A percentile compares a stretch with the other conserved stretches of the same genome.
Evolutionary conservation across 92 coral and sea anemone genomes (phyloP).

Genomic region (Isaurus tuberculatus): DNA sequence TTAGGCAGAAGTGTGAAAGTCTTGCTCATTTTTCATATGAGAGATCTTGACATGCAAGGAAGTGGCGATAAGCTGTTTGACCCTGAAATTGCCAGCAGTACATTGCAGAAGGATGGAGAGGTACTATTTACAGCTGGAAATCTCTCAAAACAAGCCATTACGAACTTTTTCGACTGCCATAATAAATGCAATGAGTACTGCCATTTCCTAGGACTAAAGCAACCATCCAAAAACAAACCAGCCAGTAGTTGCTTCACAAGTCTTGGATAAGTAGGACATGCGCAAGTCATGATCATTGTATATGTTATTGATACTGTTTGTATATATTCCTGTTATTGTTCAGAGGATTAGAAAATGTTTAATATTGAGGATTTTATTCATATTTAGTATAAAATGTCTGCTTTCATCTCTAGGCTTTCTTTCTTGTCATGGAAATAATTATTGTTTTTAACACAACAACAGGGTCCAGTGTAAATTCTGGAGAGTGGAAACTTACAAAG

Average conservation of each 20-base stretch:
- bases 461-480: no score
- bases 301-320: no score
- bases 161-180: not conserved
- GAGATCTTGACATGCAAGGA: slow-evolving; percentile 30
- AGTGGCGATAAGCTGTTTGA: slow-evolving; percentile 35
- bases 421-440: no score
- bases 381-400: no score
- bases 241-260: not conserved
- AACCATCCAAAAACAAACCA: no score
- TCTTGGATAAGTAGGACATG: slow-evolving; percentile 42
- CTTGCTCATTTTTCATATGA: slow-evolving; percentile 31
- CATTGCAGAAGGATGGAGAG: slow-evolving; percentile 23
- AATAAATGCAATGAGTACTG: slow-evolving; percentile 11
- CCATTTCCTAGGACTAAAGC: slow-evolving; percentile 10
- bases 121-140: slow-evolving; percentile 42
- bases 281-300: slow-evolving; percentile 9
- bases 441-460: no score
- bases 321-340: no score
- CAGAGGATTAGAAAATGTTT: no score
- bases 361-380: no score
- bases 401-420: no score
- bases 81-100: slow-evolving; percentile 18
- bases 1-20: slow-evolving; percentile 33
- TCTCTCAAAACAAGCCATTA: slow-evolving; percentile 31
- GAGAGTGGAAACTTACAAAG: no score